Base-by-base conservation (phyloP, 92 coral and sea anemone species). In the Pocillopora meandrina region DNA sequence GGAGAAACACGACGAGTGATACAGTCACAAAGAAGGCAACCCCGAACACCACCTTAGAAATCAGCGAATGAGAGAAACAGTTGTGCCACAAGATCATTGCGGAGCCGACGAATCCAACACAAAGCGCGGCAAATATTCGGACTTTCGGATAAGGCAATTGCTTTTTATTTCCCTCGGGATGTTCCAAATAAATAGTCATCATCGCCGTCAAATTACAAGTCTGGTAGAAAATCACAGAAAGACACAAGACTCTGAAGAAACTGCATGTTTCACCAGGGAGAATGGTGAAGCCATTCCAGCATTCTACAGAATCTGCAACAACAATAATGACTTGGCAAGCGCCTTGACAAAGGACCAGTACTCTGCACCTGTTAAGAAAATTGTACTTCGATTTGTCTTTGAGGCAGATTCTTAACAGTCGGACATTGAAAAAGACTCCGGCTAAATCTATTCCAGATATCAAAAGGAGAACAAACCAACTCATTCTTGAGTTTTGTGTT, bases 391-490 rank as follows among this genome's bases (percentile, higher is more conserved):
- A 20, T 23, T 56, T 26, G 18, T 74, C 60, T 13, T 26, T 57
- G 63, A 74, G 19, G 63, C 77, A 74, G 34, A 31, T 56, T 36
- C 20, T 14, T 16, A 74, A 35, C 77, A 55, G 52, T 74, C 77
- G 60, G 12, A 56, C 4, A 18, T 21, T 55, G 18, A 74, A 52
- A 36, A 74, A 12, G 61, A 74, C 34, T 56, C 63, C 77, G 2
- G 19, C 35, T 35, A 74, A 49, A 56, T 74, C 61, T 52, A 55
- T 14, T 8, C 18, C 34, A 2, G 18, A 61, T 55, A 52, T 73
- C 8, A 55, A 55, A 49, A 73, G 31, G 60, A 47, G n/a, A 73
- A 47, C 49, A 9, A n/a, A 12, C 9, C 19, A 2, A 55, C 26
- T 20, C 26, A 18, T 73, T n/a, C n/a, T n/a, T n/a, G n/a, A n/a